A percentile compares a stretch with the other conserved stretches of the same genome.
These are phyloP conservation scores for Gryllus bimaculatus DNA, from an alignment of 1,140 invertebrate genomes.

Conservation along the genomic window DNA sequence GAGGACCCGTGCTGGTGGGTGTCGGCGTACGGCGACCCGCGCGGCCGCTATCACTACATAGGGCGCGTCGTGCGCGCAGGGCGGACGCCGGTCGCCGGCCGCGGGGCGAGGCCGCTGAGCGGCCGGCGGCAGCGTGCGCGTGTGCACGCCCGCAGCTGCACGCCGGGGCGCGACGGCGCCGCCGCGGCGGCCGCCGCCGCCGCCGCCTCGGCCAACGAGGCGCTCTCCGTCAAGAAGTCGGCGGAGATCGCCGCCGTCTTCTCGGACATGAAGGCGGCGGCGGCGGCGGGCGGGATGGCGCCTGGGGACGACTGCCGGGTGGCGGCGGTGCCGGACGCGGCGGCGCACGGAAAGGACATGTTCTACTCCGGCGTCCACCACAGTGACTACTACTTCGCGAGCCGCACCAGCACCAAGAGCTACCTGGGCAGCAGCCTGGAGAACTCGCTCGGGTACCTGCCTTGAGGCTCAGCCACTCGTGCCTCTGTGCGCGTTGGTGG, in stretches of 20 bases:
- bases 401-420: slow-evolving; percentile 22
- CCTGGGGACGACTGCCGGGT: not conserved
- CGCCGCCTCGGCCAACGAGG: slow-evolving; percentile 37
- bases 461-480: slow-evolving; percentile 25
- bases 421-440: slow-evolving; percentile 35
- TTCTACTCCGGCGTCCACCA: slow-evolving; percentile 1
- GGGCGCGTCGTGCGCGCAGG: slow-evolving; percentile 16
- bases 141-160: not conserved
- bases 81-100: too few relatives aligned
- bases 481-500: too few relatives aligned
- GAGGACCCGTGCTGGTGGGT: slow-evolving; percentile 38
- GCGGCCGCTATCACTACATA: slow-evolving; percentile 37
- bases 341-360: slow-evolving; percentile 22
- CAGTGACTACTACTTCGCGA: not conserved
- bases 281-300: slow-evolving; percentile 25
- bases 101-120: too few relatives aligned
- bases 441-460: slow-evolving; percentile 44
- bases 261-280: slow-evolving; percentile 49
- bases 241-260: slow-evolving; percentile 80
- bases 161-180: not conserved
- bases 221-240: slow-evolving; percentile 74
- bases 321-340: not conserved
- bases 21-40: slow-evolving; percentile 43
- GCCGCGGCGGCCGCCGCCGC: not conserved
- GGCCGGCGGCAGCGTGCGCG: not conserved